Base-by-base conservation (phyloP, 2,888 invertebrate species). In the Dastarcus helophoroides region DNA sequence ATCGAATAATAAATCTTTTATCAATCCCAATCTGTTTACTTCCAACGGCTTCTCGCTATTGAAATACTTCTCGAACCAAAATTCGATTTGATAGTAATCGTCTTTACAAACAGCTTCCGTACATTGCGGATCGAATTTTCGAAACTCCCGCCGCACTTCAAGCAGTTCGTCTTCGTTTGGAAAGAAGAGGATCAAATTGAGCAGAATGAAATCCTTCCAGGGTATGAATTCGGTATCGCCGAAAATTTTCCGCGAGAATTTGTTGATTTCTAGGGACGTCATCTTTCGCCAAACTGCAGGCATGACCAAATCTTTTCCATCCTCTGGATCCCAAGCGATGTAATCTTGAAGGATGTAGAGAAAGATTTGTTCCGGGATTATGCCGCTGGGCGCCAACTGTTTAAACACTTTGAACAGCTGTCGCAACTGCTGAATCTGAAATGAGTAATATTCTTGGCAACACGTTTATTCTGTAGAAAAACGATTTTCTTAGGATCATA, bases 131-230 rank as follows among this genome's bases (percentile, higher is more conserved):
- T 78, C 77, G 24, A 55, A 50, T 14, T 60, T 60, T 16, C 66
- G 53, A 36, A 72, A 72, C 4, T 48, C 51, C 29, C 60, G 57
- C 14, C 73, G 65, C 6, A 65, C 40, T 9, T 60, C 48, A 22
- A 77, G 47, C 32, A 78, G 49, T 40, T 77, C 68, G 2, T 63
- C 60, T 16, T 65, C 53, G 0, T 56, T 65, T 0, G 78, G 77
- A 50, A 62, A 69, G 23, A 60, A 56, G 6, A 76, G 47, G 42
- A 69, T 64, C 16, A 76, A 50, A 46, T 70, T 71, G 45, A 68
- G 69, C 39, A 78, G 60, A 7, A 78, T 56, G 44, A 79, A 78
- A 51, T 78, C 76, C 44, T 69, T 68, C 78, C 78, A 79, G 44
- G 76, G 71, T 6, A 76, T 46, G 37, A 67, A 69, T 6, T 65